Conservation (phyloP, 2,888 invertebrate species). For the Furcula furcula region DNA sequence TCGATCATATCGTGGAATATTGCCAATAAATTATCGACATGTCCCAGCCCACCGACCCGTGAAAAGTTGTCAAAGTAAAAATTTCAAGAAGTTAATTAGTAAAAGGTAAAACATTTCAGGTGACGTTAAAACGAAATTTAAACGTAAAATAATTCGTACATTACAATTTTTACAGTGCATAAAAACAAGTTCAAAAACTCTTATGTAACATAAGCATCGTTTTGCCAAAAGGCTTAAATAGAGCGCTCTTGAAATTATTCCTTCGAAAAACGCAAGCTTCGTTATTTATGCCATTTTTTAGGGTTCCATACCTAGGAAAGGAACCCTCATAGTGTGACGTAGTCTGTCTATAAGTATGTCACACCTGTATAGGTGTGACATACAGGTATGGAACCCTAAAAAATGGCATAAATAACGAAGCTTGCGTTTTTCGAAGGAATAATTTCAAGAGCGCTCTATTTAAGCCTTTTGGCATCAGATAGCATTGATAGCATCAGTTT, state of each 20-base stretch:
- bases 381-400: no score
- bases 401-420: no score
- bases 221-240: background rate
- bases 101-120: constrained; percentile 27
- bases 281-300: no score
- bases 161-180: background rate
- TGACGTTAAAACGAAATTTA: constrained; percentile 10
- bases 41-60: constrained; percentile 10
- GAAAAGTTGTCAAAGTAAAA: constrained; percentile 28
- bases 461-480: background rate
- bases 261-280: no score
- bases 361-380: no score
- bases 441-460: no score
- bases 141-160: constrained; percentile 7
- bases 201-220: background rate
- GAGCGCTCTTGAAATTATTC: no score
- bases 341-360: no score
- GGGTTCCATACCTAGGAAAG: no score
- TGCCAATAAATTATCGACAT: constrained; percentile 7
- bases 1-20: background rate
- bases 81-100: constrained; percentile 56
- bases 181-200: background rate
- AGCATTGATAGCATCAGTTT: no score
- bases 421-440: no score
- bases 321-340: no score